These are phyloP conservation scores for Macrotis lagotis DNA, from an alignment of 2,113 vertebrate genomes.

Conservation along the genomic window DNA sequence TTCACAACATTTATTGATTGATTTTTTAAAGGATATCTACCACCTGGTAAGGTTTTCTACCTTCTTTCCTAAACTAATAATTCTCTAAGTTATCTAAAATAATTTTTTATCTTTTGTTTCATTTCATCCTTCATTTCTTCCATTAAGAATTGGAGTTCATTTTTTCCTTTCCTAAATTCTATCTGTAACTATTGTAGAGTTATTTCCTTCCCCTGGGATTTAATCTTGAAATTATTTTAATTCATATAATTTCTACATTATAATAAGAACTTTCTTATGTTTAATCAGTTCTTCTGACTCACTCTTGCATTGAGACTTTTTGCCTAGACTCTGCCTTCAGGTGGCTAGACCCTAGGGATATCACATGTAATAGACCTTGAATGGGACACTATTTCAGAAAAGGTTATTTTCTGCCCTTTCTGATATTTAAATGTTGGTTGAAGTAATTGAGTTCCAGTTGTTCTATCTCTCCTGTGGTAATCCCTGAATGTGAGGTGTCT, in stretches of 20 bases:
- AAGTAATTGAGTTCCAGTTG: background rate
- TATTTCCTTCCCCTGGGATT: background rate
- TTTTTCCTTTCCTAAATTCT: background rate
- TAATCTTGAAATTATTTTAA: background rate
- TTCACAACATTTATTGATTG: background rate
- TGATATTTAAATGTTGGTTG: background rate
- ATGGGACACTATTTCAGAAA: background rate
- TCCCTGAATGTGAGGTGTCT: background rate
- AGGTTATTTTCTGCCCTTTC: background rate
- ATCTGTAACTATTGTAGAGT: background rate
- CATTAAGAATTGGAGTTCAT: background rate
- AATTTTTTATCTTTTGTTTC: background rate
- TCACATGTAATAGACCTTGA: background rate
- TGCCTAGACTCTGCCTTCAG: background rate
- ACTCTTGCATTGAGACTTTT: background rate
- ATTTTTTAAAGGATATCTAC: background rate
- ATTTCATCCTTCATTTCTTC: background rate
- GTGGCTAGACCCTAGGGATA: no score
- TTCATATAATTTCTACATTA: background rate
- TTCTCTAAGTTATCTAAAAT: background rate
- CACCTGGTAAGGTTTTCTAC: background rate
- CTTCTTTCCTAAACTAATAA: background rate
- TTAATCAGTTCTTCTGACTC: background rate
- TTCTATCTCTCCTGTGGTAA: background rate
- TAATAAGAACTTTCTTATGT: background rate